Base-by-base conservation (phyloP, 2,113 vertebrate genomes). In the Heterotis niloticus region DNA sequence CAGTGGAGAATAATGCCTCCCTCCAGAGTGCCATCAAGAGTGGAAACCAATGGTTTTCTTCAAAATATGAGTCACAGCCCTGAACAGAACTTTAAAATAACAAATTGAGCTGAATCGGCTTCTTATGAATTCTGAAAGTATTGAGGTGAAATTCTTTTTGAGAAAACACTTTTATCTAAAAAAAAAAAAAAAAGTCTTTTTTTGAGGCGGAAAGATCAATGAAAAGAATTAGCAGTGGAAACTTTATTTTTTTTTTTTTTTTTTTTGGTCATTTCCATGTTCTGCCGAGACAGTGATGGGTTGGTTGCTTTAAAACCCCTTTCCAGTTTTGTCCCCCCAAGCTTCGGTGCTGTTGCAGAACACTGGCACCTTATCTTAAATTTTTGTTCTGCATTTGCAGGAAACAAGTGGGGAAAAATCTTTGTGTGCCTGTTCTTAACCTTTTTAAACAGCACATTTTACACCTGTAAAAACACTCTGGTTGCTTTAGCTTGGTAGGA, bases 401-500 rank as follows among this genome's bases (percentile, higher is more conserved):
- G 56, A 75, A 75, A 75, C 56, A 20, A 75, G 20, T n/a, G 71
- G 28, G 28, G 71, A 51, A 54, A 51, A 51, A 57, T 24, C 71
- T 75, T 60, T 65, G 60, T 65, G 75, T 14, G 62, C 64, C 60
- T 51, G 23, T 65, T 65, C 51, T 77, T 52, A 28, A 54, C 4
- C 44, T 11, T 20, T 60, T 64, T 62, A 52, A 65, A 64, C 17
- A 74, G 26, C 69, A 54, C 69, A 72, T 29, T 70, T 79, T 74
- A 44, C 44, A 24, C 34, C 29, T 44, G 24, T 18, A 11, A 74
- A 34, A 69, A 73, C 69, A 71, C 68, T 64, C 78, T 44, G 29
- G 76, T 79, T 62, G 60, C 13, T 72, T 54, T 52, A 56, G 29
- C 59, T 73, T 24, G 60, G 28, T 44, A 73, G 52, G 78, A 72